Evolutionary conservation across 2,888 invertebrate species (phyloP).

Genomic region (Parnassius apollo): DNA sequence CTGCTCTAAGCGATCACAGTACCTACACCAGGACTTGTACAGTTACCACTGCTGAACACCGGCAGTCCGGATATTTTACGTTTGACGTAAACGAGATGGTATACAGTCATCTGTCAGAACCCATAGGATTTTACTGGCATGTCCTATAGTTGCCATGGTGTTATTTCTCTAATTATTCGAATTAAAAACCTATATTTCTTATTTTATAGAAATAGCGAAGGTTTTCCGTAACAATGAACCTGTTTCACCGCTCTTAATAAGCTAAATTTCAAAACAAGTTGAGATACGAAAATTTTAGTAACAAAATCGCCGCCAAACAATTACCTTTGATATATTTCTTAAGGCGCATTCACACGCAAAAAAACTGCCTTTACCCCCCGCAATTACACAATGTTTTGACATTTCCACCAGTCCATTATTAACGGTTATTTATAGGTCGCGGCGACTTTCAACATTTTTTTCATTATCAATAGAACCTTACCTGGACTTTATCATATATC

Average conservation of each 20-base stretch:
- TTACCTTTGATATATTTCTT: slow-evolving; percentile 23
- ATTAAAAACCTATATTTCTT: too few relatives aligned
- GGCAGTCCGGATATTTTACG: too few relatives aligned
- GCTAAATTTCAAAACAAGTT: slow-evolving; percentile 3
- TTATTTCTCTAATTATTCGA: too few relatives aligned
- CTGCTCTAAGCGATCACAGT: too few relatives aligned
- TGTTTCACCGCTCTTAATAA: slow-evolving; percentile 2
- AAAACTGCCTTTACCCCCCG: slow-evolving; percentile 21
- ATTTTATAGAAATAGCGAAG: neutral
- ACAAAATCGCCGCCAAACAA: slow-evolving; percentile 20
- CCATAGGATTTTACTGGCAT: too few relatives aligned
- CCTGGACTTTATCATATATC: slow-evolving; percentile 27
- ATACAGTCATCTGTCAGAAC: too few relatives aligned
- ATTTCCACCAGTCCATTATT: slow-evolving; percentile 34
- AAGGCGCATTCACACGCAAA: slow-evolving; percentile 23
- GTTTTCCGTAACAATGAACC: slow-evolving; percentile 2
- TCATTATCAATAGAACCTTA: slow-evolving; percentile 24
- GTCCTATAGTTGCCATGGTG: too few relatives aligned
- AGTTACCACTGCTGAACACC: too few relatives aligned
- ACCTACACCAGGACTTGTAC: too few relatives aligned
- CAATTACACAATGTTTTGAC: slow-evolving; percentile 39
- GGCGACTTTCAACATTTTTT: slow-evolving; percentile 34
- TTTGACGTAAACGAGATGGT: too few relatives aligned
- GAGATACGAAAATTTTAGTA: slow-evolving; percentile 1
- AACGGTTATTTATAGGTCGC: slow-evolving; percentile 35